Base-by-base conservation (phyloP, 1,140 invertebrate species). In the Lutraria rhynchaena region DNA sequence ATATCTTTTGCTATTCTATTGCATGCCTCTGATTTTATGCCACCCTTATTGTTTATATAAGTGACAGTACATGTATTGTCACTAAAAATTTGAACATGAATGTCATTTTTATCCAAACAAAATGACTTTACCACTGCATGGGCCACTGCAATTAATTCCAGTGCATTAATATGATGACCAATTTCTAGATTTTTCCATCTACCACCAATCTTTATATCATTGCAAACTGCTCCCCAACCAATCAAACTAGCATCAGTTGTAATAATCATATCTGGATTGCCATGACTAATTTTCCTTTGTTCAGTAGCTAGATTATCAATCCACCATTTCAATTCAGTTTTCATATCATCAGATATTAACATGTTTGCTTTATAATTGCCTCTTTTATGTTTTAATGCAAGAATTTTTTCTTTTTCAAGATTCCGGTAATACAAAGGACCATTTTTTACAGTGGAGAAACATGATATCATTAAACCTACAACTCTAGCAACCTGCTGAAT, bases 291-390 rank as follows among this genome's bases (percentile, higher is more conserved):
- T 13, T 76, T 37, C 49, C 58, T 61, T 13, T 76, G 11, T 76
- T 76, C 22, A n/a, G 27, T n/a, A 19, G 31, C 11, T 19, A 63
- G 1, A 46, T 61, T 31, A 2, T 63, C n/a, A 44, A 76, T 63
- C 57, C 73, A 76, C 58, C 55, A 76, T 37, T 29, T 3, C 4
- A 76, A 29, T 61, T 76, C 57, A 65, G 19, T 15, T 65, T 70
- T 70, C 67, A 70, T 70, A 4, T 49, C 41, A 27, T 24, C 4
- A 27, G 67, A 31, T 49, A 70, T 70, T 15, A 49, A 29, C 67
- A 70, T 51, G 35, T 49, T 49, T 49, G 37, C 22, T 19, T 70
- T 27, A 70, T 24, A 49, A 70, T 70, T 24, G 13, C 67, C 67
- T 22, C 11, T 27, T 49, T 49, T 46, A 49, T 51, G 17, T 51